Percentiles rank a stretch among this genome's conserved stretches.
phyloP scores from a whole-genome alignment of 2,888 invertebrate genomes.

The Patella pellucida region DNA sequence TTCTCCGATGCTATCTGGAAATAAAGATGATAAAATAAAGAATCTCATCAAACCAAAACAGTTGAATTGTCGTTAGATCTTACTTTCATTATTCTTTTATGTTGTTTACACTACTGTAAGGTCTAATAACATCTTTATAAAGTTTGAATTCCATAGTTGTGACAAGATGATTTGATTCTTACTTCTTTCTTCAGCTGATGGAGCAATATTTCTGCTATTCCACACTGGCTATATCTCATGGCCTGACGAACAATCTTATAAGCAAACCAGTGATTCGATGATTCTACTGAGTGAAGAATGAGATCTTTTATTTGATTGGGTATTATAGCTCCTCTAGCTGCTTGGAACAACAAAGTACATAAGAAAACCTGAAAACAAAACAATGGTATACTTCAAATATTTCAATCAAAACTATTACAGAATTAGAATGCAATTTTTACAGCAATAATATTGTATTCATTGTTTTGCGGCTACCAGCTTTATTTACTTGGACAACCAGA shows the following conservation, averaged over 20 bases:
- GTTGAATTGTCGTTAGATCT: too few species aligned
- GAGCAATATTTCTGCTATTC: constrained; percentile 79
- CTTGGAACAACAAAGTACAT: constrained; percentile 87
- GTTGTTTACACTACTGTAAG: too few species aligned
- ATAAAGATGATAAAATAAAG: not conserved
- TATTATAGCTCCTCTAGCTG: constrained; percentile 58
- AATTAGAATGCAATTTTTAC: too few species aligned
- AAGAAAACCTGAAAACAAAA: constrained; percentile 76
- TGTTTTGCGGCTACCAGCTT: too few species aligned
- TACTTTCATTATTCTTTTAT: too few species aligned
- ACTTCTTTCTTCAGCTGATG: constrained; percentile 75
- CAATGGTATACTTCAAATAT: constrained; percentile 4
- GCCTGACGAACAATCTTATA: constrained; percentile 90
- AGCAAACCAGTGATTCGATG: constrained; percentile 77
- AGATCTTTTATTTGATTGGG: constrained; percentile 47
- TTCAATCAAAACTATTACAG: too few species aligned
- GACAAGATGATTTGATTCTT: constrained; percentile 8
- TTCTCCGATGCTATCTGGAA: constrained; percentile 85
- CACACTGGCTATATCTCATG: constrained; percentile 84
- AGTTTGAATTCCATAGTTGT: too few species aligned
- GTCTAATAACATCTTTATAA: too few species aligned
- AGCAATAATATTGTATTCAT: too few species aligned
- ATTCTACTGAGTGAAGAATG: constrained; percentile 41
- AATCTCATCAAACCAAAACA: too few species aligned
- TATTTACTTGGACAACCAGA: too few species aligned